Evolutionary conservation across 1,140 invertebrate species (phyloP), one percentile per base, ranked within the genome.

Genomic region (Calosoma granatense): DNA sequence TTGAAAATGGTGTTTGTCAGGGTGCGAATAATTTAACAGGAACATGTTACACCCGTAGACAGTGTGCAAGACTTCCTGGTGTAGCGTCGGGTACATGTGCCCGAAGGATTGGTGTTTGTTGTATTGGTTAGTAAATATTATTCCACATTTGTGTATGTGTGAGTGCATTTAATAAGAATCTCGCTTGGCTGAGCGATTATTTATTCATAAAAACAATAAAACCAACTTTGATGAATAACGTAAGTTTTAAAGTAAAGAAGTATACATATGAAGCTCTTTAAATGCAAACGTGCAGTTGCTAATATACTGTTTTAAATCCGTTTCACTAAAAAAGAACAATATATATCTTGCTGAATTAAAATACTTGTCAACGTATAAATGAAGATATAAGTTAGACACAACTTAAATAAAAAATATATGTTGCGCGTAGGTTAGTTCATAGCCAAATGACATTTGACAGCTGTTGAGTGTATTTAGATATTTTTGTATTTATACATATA

Each of bases 11-110:
- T 2, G 76, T 81, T 30, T 88, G 86, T 64, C 67, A 72, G 1
- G 82, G 76, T 23, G 76, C 75, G 2, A 84, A 80, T 64, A 78
- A 78, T 20, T 76, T 87, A 56, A 76, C 76, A 59, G 89, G 88
- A 11, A 89, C 84, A 0, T 92, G 89, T 64, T 81, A 87, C 22
- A 86, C 88, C 3, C 77, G 80, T 58, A 74, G 81, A 22, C 85
- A 91, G 68, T 92, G 89, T 63, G 67, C 72, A n/a, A 78, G 81
- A 61, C 76, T 83, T 17, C 81, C 80, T 53, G 89, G 89, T 0
- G 78, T 77, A 3, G 75, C 80, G 22, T 83, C 84, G 1, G 87
- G 86, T 12, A 73, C 66, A 2, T 92, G 89, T 68, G 86, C 86
- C 4, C 81, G 80, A 36, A 75, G 76, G 36, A 74, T 81, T 57